These are phyloP conservation scores for Protonemura montana DNA, from an alignment of 2,888 invertebrate genomes.

Conservation along the genomic window DNA sequence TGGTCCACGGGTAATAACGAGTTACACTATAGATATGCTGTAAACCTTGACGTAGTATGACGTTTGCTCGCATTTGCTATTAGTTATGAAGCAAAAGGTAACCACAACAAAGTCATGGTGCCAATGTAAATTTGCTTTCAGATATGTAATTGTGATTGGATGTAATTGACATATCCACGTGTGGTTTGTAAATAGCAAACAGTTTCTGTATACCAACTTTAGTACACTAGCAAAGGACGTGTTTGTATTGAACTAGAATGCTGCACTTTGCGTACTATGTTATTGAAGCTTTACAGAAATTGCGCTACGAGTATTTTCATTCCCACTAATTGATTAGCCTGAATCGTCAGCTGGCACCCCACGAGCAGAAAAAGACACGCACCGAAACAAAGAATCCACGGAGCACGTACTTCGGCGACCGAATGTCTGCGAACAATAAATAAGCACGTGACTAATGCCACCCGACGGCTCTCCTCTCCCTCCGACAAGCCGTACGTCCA, in stretches of 20 bases:
- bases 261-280: too few relatives aligned
- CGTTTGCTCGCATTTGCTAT: neutral
- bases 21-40: too few relatives aligned
- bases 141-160: neutral
- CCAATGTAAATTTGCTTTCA: neutral
- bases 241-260: too few relatives aligned
- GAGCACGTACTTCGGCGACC: neutral
- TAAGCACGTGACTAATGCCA: neutral
- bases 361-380: too few relatives aligned
- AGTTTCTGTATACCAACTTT: too few relatives aligned
- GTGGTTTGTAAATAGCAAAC: neutral
- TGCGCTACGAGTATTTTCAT: too few relatives aligned
- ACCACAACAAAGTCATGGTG: neutral
- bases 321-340: too few relatives aligned
- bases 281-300: too few relatives aligned
- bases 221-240: too few relatives aligned
- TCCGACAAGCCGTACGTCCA: too few relatives aligned
- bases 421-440: neutral
- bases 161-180: neutral
- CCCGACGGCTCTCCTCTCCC: neutral
- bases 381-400: too few relatives aligned
- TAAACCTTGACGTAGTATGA: neutral
- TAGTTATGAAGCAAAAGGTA: neutral
- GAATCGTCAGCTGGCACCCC: too few relatives aligned
- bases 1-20: neutral